phyloP scores from a whole-genome alignment of 2,888 invertebrate species.

The Hedya salicella region DNA sequence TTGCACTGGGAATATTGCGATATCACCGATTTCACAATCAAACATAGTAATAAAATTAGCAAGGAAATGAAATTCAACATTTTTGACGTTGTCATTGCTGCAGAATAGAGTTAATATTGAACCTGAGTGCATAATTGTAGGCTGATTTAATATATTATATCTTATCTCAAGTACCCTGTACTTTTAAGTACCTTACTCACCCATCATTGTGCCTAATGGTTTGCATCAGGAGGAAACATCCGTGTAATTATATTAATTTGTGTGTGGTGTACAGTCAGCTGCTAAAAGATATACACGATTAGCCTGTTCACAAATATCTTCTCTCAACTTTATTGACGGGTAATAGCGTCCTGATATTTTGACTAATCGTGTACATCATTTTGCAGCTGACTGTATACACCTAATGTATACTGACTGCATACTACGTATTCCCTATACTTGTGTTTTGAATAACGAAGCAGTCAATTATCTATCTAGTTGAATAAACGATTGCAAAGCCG shows the following conservation, averaged over 20 bases:
- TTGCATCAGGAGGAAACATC: neutral
- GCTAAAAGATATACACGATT: too few relatives aligned
- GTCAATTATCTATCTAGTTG: slow-evolving; percentile 16
- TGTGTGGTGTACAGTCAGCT: too few relatives aligned
- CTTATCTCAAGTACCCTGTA: slow-evolving; percentile 26
- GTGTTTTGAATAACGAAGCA: neutral
- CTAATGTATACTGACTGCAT: too few relatives aligned
- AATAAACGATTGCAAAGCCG: slow-evolving; percentile 26
- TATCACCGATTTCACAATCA: slow-evolving; percentile 47
- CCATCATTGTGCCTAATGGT: slow-evolving; percentile 7
- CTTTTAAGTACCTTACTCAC: slow-evolving; percentile 15
- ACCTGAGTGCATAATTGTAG: slow-evolving; percentile 50
- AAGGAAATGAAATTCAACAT: slow-evolving; percentile 19
- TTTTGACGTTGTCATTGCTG: slow-evolving; percentile 8
- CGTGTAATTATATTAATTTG: neutral
- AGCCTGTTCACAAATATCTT: too few relatives aligned
- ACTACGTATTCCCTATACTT: too few relatives aligned
- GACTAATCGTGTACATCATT: too few relatives aligned
- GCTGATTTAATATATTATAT: slow-evolving; percentile 53
- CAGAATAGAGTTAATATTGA: slow-evolving; percentile 11
- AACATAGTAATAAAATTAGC: slow-evolving; percentile 45
- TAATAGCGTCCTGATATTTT: too few relatives aligned
- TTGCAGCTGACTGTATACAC: too few relatives aligned
- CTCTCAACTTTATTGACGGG: too few relatives aligned
- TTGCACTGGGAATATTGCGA: slow-evolving; percentile 57